Evolutionary conservation across 2,888 invertebrate species (phyloP).

Genomic region (Dasysyrphus albostriatus): DNA sequence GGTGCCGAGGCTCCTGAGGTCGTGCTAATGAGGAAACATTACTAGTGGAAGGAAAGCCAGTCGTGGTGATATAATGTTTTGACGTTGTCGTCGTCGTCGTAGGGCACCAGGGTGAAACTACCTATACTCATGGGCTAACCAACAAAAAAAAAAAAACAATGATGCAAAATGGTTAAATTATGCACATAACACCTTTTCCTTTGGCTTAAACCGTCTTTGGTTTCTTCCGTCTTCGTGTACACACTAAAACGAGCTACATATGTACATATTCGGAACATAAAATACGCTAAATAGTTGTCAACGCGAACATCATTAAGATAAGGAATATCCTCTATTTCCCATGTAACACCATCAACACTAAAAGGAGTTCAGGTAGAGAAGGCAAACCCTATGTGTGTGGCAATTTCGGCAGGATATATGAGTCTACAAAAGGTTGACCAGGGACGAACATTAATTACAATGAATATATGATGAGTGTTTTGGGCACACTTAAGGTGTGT

Average conservation of each 20-base stretch:
- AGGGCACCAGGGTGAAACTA: not conserved
- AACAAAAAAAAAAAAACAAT: not conserved
- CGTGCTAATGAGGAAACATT: conserved; percentile 69
- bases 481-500: conserved; percentile 55
- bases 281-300: conserved; percentile 73
- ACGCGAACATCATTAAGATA: conserved; percentile 72
- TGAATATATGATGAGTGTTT: conserved; percentile 73
- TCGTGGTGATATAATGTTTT: conserved; percentile 28
- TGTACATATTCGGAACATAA: conserved; percentile 47
- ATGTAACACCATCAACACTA: not conserved
- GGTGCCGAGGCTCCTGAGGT: conserved; percentile 29
- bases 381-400: conserved; percentile 22
- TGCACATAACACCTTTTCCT: conserved; percentile 63
- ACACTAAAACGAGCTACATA: not conserved
- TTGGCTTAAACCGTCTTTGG: conserved; percentile 35
- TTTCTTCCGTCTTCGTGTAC: not conserved
- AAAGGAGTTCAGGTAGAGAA: conserved; percentile 1
- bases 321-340: conserved; percentile 45
- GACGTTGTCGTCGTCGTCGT: not conserved
- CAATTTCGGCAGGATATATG: conserved; percentile 58
- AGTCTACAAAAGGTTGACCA: conserved; percentile 72
- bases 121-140: conserved; percentile 7
- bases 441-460: conserved; percentile 71
- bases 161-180: conserved; percentile 69
- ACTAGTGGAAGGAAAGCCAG: conserved; percentile 25